phyloP scores from a whole-genome alignment of 92 coral and sea anemone genomes.

The Palythoa caribaeorum region DNA sequence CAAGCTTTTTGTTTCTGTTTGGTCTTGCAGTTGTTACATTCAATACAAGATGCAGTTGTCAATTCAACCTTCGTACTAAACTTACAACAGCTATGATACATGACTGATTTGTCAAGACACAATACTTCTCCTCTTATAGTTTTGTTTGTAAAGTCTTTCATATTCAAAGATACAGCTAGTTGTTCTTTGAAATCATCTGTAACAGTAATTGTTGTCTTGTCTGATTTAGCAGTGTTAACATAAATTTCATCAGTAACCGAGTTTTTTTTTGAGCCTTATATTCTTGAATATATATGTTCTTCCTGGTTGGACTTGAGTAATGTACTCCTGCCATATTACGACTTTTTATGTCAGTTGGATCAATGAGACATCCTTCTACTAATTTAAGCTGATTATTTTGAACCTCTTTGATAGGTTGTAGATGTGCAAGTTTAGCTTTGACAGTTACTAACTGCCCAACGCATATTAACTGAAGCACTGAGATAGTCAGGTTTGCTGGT shows the following conservation, averaged over 20 bases:
- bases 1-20: slow-evolving; percentile 26
- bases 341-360: slow-evolving; percentile 8
- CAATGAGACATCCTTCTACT: slow-evolving; percentile 10
- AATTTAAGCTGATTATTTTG: slow-evolving; percentile 6
- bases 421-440: slow-evolving; percentile 3
- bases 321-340: not conserved
- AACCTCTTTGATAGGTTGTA: slow-evolving; percentile 9
- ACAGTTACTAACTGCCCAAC: slow-evolving; percentile 7
- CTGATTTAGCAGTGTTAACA: slow-evolving; percentile 17
- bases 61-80: slow-evolving; percentile 39
- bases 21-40: slow-evolving; percentile 23
- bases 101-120: slow-evolving; percentile 27
- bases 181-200: slow-evolving; percentile 49
- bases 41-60: slow-evolving; percentile 8
- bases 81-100: slow-evolving; percentile 47
- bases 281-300: slow-evolving; percentile 12
- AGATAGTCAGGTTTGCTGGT: slow-evolving; percentile 18
- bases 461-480: not conserved
- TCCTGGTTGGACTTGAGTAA: not conserved
- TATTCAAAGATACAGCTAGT: slow-evolving; percentile 43
- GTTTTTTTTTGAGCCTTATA: not conserved
- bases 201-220: slow-evolving; percentile 10
- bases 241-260: not conserved
- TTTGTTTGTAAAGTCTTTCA: slow-evolving; percentile 38
- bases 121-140: slow-evolving; percentile 24